These are phyloP conservation scores for Ceyx melanurus DNA, from an alignment of 2,113 vertebrate genomes.

Conservation along the genomic window DNA sequence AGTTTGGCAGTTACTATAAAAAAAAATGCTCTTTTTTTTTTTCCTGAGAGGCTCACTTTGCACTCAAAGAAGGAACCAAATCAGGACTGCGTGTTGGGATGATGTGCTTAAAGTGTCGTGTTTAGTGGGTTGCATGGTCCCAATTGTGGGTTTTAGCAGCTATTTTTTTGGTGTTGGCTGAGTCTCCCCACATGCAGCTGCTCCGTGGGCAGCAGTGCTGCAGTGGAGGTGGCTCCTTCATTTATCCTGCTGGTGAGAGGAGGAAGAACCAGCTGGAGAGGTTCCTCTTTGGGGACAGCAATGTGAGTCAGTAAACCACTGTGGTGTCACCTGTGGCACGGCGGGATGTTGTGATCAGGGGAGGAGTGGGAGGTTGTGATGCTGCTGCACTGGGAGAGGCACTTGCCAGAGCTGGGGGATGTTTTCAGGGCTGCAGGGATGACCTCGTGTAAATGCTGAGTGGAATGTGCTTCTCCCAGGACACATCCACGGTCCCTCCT, in stretches of 20 bases:
- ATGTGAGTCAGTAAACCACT: background rate
- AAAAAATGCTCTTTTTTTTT: background rate
- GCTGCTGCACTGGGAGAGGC: background rate
- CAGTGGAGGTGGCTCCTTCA: background rate
- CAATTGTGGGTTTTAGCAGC: rapidly evolving
- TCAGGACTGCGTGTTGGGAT: rapidly evolving
- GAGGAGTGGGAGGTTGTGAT: background rate
- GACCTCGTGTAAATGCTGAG: background rate
- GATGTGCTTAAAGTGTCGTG: rapidly evolving
- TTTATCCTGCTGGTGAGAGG: background rate
- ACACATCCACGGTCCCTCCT: rapidly evolving
- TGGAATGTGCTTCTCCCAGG: background rate
- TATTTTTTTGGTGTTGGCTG: background rate
- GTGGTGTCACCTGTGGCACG: rapidly evolving
- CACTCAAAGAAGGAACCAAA: rapidly evolving
- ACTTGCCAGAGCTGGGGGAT: background rate
- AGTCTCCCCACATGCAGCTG: background rate
- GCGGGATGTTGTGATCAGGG: rapidly evolving
- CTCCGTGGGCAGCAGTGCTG: background rate
- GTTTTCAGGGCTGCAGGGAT: background rate
- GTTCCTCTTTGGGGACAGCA: background rate
- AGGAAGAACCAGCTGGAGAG: background rate
- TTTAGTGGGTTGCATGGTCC: background rate
- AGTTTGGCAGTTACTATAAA: background rate
- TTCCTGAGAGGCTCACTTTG: background rate